Evolutionary conservation across 2,888 invertebrate genomes (phyloP).

Genomic region (Eupithecia subfuscata): DNA sequence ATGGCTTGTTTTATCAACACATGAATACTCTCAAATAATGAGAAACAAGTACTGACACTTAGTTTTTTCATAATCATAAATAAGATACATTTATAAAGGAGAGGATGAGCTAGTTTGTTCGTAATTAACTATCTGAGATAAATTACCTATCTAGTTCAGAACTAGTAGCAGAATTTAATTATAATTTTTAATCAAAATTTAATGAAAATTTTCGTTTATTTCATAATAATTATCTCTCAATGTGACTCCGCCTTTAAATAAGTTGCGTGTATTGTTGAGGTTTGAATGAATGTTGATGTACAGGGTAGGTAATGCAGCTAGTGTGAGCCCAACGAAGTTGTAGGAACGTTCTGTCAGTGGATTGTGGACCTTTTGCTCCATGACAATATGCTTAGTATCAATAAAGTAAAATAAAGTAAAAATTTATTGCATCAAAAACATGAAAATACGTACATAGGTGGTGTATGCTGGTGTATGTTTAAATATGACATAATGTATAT

Average conservation of each 20-base stretch:
- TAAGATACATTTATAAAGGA: background rate
- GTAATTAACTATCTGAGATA: background rate
- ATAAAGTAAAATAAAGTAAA: too few species aligned
- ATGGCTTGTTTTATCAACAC: background rate
- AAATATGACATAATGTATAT: too few species aligned
- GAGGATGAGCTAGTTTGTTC: background rate
- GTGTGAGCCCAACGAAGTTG: constrained; percentile 71
- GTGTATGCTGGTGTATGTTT: too few species aligned
- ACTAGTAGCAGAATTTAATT: too few species aligned
- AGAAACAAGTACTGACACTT: background rate
- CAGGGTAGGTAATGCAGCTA: constrained; percentile 75
- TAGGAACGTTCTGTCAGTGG: constrained; percentile 29
- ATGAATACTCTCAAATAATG: background rate
- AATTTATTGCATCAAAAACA: too few species aligned
- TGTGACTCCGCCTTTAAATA: constrained; percentile 25
- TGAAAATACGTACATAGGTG: too few species aligned
- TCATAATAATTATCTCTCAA: constrained; percentile 19
- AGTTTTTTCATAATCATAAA: background rate
- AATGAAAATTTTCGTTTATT: too few species aligned
- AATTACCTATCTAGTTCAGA: background rate
- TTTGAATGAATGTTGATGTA: constrained; percentile 62
- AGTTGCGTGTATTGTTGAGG: constrained; percentile 42
- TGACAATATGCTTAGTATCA: background rate
- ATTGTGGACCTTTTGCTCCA: constrained; percentile 40
- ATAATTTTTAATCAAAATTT: too few species aligned